Evolutionary conservation across 2,888 invertebrate genomes (phyloP).

Genomic region (Eumerus sabulonum): DNA sequence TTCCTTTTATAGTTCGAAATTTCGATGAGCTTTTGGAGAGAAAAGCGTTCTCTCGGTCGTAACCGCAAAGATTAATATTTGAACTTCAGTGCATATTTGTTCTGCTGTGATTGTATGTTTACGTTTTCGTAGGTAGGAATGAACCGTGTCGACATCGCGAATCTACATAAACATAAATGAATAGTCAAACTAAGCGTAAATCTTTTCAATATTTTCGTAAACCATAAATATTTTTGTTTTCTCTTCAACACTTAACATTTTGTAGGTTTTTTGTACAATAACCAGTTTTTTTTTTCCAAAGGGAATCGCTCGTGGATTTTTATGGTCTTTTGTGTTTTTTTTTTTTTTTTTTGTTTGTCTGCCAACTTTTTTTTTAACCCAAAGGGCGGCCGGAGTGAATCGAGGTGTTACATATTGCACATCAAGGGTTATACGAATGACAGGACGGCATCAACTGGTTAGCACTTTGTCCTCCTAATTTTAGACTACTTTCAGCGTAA

Average conservation of each 20-base stretch:
- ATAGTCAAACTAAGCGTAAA: no score
- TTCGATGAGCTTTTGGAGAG: no score
- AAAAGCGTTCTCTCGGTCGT: not conserved
- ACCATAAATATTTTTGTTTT: constrained; percentile 10
- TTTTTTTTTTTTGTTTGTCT: constrained; percentile 44
- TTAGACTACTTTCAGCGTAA: no score
- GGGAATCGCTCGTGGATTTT: constrained; percentile 36
- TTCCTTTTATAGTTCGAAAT: not conserved
- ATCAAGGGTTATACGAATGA: no score
- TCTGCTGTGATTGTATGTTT: constrained; percentile 42
- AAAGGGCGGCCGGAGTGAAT: no score
- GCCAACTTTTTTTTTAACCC: no score
- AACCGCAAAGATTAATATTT: not conserved
- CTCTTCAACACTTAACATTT: no score
- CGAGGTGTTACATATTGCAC: no score
- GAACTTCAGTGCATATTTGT: constrained; percentile 24
- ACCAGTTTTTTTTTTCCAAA: constrained; percentile 44
- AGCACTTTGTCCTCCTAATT: no score
- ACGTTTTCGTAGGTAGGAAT: constrained; percentile 37
- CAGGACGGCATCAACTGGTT: no score
- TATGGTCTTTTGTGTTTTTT: not conserved
- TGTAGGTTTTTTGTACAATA: constrained; percentile 27
- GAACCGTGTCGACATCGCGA: not conserved
- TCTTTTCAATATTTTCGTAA: no score
- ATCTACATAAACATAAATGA: no score